Evolutionary conservation across 1,140 invertebrate species (phyloP), one percentile per base, ranked within the genome.

Genomic region (Papilio machaon): DNA sequence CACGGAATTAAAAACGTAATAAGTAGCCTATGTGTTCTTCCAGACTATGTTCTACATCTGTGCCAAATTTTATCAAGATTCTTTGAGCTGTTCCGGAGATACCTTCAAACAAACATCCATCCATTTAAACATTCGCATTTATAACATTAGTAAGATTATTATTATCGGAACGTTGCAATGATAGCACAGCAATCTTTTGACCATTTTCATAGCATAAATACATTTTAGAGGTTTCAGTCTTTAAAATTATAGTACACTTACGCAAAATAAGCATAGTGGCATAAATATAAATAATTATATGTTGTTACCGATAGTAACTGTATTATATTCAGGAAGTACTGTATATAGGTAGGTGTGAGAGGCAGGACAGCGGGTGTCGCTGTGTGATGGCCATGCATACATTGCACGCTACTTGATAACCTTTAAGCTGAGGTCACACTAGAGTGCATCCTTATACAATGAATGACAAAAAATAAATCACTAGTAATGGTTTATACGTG

Each of bases 391-490:
- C 58, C 38, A 79, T 30, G 77, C 77, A 67, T 79, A 67, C 35
- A 67, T 79, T 79, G 77, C 58, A 67, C 77, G 74, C 58, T 38
- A 64, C 77, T 79, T 79, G 77, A 79, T 79, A 47, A 60, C 60
- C 54, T 9, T 79, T 79, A 79, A 64, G 77, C 9, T n/a, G 23
- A 9, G 10, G 38, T 46, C 30, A 79, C 77, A 79, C 19, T 47
- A 47, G n/a, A 15, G 30, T 43, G 38, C 11, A 17, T 15, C 4
- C 23, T 38, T 0, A 23, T 7, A 6, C 13, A 15, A 8, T 4
- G 17, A 70, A 58, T 58, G 38, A 43, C 38, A 43, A 43, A 7
- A 6, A 43, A 43, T 43, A 43, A 43, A 43, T 43, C 38, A 4
- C 7, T 43, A 43, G 4, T 43, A 43, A 6, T 43, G 7, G 38